Evolutionary conservation across 2,113 vertebrate species (phyloP).

Genomic region (Antigone vipio): DNA sequence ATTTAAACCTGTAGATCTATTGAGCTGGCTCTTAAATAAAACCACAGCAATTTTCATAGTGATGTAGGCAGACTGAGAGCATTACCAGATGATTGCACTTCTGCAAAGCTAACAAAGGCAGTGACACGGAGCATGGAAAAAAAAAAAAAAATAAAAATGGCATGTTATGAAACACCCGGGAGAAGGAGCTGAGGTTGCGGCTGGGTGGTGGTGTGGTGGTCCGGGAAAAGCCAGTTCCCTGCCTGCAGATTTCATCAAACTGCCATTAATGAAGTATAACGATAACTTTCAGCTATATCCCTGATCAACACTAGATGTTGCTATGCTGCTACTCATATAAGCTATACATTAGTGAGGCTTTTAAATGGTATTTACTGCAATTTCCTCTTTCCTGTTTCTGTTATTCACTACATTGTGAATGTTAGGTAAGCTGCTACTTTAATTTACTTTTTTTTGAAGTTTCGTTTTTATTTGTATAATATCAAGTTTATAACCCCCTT

Average conservation of each 20-base stretch:
- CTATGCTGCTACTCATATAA: slow-evolving; percentile 68
- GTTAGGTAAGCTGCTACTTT: not conserved
- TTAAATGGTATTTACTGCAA: not conserved
- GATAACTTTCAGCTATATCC: slow-evolving; percentile 55
- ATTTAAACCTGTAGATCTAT: not conserved
- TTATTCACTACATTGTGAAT: not conserved
- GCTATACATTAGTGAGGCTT: slow-evolving; percentile 5
- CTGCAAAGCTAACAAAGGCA: not conserved
- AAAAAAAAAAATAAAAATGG: not conserved
- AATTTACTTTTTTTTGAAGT: not conserved
- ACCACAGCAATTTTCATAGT: not conserved
- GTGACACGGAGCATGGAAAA: not conserved
- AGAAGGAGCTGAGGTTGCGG: not conserved
- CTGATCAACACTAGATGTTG: slow-evolving; percentile 74
- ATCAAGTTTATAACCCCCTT: not conserved
- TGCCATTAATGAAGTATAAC: not conserved
- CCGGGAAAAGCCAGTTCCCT: not conserved
- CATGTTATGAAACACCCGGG: rapidly evolving
- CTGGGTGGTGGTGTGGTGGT: not conserved
- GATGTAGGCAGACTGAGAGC: not conserved
- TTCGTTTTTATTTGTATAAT: not conserved
- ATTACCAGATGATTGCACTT: not conserved
- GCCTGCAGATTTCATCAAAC: not conserved
- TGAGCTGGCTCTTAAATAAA: not conserved
- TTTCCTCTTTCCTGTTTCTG: slow-evolving; percentile 23